Evolutionary conservation across 1,140 invertebrate species (phyloP).

Genomic region (Anoplophora glabripennis): DNA sequence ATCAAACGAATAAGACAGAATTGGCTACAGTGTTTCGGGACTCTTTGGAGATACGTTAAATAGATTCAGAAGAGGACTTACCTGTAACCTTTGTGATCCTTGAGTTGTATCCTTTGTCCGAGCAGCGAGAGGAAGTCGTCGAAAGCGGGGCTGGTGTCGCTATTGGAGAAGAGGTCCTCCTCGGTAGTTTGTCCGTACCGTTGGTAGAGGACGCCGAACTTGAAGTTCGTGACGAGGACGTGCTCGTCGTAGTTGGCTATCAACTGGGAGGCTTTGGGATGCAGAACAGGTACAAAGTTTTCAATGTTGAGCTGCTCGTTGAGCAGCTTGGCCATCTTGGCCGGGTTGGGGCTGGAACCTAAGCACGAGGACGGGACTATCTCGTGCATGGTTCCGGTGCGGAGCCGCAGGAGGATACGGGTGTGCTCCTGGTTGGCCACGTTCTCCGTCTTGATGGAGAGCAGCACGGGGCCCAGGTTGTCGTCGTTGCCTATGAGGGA

Average conservation of each 20-base stretch:
- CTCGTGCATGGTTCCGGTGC: constrained; percentile 81
- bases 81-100: constrained; percentile 82
- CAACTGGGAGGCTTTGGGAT: constrained; percentile 84
- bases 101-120: constrained; percentile 83
- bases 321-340: constrained; percentile 83
- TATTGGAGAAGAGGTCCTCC: constrained; percentile 91
- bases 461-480: constrained; percentile 80
- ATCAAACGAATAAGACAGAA: too few species aligned
- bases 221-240: constrained; percentile 91
- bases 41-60: too few species aligned
- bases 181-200: constrained; percentile 93
- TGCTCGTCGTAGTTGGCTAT: constrained; percentile 96
- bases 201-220: constrained; percentile 98
- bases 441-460: constrained; percentile 87
- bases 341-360: constrained; percentile 69
- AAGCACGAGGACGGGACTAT: constrained; percentile 69
- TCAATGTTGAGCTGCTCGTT: constrained; percentile 87
- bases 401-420: constrained; percentile 77
- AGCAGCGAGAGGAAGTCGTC: constrained; percentile 89
- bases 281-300: constrained; percentile 83
- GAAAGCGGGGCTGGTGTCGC: constrained; percentile 79
- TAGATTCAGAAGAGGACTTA: too few species aligned
- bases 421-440: constrained; percentile 84
- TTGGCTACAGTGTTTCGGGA: too few species aligned
- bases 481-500: constrained; percentile 88